These are phyloP conservation scores for Malurus leucopterus DNA, from an alignment of 2,797 vertebrate genomes.

Conservation along the genomic window DNA sequence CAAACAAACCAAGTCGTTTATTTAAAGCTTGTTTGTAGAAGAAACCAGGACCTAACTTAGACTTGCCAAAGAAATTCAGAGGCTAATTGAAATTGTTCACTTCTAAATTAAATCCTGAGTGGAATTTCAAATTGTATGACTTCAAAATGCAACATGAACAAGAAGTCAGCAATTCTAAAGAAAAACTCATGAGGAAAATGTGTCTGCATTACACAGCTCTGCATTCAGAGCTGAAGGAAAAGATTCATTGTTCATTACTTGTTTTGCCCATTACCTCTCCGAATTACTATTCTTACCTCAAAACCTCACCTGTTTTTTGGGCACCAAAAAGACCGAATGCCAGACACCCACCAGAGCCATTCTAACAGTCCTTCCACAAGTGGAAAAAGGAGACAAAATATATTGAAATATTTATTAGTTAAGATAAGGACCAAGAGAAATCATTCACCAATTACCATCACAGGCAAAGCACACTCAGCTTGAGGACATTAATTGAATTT, in stretches of 20 bases:
- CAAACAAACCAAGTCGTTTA: background rate
- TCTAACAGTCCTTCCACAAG: background rate
- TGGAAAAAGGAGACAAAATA: background rate
- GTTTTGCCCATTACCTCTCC: background rate
- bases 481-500: background rate
- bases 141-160: background rate
- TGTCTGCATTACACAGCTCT: background rate
- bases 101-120: background rate
- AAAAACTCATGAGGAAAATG: background rate
- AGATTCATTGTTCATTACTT: background rate
- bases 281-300: background rate
- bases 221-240: background rate
- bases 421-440: background rate
- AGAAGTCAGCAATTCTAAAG: background rate
- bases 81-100: background rate
- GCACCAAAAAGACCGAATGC: background rate
- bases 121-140: background rate
- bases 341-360: background rate
- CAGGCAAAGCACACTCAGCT: rapidly evolving
- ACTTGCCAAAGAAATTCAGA: background rate
- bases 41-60: background rate
- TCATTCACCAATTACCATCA: background rate
- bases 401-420: background rate
- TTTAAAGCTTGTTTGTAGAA: background rate
- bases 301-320: background rate